Percentiles rank a stretch among this genome's conserved stretches.
Evolutionary conservation across 1,140 invertebrate genomes (phyloP).

Genomic region (Diorhabda elongata): DNA sequence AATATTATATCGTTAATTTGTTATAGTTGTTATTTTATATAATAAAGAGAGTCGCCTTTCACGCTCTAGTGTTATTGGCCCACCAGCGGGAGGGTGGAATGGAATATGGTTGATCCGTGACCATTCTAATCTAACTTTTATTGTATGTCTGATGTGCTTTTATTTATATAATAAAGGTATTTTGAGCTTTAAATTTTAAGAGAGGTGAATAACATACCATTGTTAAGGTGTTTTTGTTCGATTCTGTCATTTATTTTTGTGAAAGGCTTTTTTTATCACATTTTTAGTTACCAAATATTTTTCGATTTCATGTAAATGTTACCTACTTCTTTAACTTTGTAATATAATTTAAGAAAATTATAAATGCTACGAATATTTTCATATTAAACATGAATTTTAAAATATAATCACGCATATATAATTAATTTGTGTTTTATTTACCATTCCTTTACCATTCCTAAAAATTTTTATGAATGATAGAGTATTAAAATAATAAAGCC

Average conservation of each 20-base stretch:
- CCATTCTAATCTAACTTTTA: slow-evolving; percentile 35
- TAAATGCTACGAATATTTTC: slow-evolving; percentile 46
- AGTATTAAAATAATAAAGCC: no score
- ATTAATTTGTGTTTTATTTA: slow-evolving; percentile 39
- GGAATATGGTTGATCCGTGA: slow-evolving; percentile 30
- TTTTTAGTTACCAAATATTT: slow-evolving; percentile 29
- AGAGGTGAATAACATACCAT: slow-evolving; percentile 43
- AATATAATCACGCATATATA: slow-evolving; percentile 46
- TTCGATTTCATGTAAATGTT: slow-evolving; percentile 33
- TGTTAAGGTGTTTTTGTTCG: slow-evolving; percentile 41
- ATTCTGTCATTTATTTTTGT: slow-evolving; percentile 42
- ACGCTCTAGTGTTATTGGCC: slow-evolving; percentile 18
- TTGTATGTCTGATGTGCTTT: slow-evolving; percentile 43
- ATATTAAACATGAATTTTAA: slow-evolving; percentile 46
- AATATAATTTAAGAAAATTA: slow-evolving; percentile 44
- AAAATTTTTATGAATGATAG: not conserved
- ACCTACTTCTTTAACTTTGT: slow-evolving; percentile 29
- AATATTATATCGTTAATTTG: slow-evolving; percentile 44
- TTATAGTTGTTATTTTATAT: slow-evolving; percentile 46
- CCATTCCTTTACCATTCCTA: slow-evolving; percentile 20
- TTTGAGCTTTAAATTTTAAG: slow-evolving; percentile 45
- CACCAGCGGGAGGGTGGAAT: slow-evolving; percentile 20
- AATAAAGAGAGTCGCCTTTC: slow-evolving; percentile 30
- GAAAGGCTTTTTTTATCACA: slow-evolving; percentile 39
- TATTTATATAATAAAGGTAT: slow-evolving; percentile 44